Base-by-base conservation (phyloP, 2,113 vertebrate genomes). In the Bos indicus region DNA sequence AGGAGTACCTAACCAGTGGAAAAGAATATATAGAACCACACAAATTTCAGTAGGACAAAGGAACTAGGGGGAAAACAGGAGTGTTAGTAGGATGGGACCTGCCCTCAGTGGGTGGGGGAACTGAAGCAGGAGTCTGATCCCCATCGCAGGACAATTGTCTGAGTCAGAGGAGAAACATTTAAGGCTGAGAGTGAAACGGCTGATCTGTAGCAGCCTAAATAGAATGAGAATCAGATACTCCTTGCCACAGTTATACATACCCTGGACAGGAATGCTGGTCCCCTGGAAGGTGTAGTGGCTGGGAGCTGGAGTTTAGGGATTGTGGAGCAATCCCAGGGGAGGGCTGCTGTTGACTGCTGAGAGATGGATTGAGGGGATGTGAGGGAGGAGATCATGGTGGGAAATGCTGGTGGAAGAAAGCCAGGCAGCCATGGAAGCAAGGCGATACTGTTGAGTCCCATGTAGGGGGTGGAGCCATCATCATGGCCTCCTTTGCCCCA, bases 221-320 rank as follows among this genome's bases (percentile, higher is more conserved):
- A 6, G 28, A 62, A 33, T 62, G 62, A n/a, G 1, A 64, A 64
- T 64, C 15, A 64, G 33, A n/a, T 16, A 64, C 3, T 9, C 62
- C 15, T 64, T 64, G 15, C 33, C 7, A 64, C 30, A 64, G 33
- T 2, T 33, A 4, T 19, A 64, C 30, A n/a, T 17, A n/a, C 14
- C 62, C 16, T 4, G 33, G 33, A 64, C 7, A n/a, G 16, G 33
- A 64, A 64, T n/a, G 33, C 16, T 64, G 16, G 16, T 19, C 33
- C 8, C 62, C 33, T 64, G 62, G 7, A n/a, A n/a, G 30, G 62
- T 2, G 1, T n/a, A 64, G 62, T 0, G 0, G 3, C 33, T 2
- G 33, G 62, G 33, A n/a, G 30, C 33, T 64, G 33, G 62, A n/a
- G 33, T n/a, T n/a, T n/a, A 64, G 62, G 62, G 15, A 64, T n/a